Conservation (phyloP, 2,113 vertebrate genomes). For the Apistogramma diplotaenia region DNA sequence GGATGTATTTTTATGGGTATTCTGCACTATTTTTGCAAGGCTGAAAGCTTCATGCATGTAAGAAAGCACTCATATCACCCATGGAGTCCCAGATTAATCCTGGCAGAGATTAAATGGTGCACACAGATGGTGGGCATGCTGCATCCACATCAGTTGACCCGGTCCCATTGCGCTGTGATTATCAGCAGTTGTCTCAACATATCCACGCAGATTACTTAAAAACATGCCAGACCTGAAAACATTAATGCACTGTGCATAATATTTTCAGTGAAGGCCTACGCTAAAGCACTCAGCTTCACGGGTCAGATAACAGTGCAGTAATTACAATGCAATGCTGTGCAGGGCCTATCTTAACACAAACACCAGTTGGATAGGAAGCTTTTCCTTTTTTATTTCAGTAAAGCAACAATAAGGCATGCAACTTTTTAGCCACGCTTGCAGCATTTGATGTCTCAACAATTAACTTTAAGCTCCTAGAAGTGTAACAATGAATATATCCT, state of each 20-base stretch:
- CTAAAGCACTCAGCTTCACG: not conserved
- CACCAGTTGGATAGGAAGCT: not conserved
- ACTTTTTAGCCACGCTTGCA: not conserved
- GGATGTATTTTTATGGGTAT: not conserved
- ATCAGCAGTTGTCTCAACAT: conserved; percentile 30
- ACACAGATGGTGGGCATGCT: conserved; percentile 68
- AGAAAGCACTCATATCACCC: conserved; percentile 30
- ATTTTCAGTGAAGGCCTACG: not conserved
- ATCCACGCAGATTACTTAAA: conserved; percentile 28
- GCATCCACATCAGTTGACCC: conserved; percentile 49
- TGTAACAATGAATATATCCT: not conserved
- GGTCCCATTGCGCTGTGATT: conserved; percentile 22
- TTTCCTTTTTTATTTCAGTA: not conserved
- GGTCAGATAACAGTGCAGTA: not conserved
- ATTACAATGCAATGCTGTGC: not conserved
- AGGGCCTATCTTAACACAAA: not conserved
- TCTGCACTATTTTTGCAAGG: not conserved
- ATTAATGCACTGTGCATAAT: not conserved
- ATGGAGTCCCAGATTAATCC: conserved; percentile 53
- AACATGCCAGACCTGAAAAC: conserved; percentile 1
- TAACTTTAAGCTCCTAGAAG: not conserved
- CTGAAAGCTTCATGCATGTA: not conserved
- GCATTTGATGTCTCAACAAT: not conserved
- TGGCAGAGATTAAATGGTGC: conserved; percentile 58
- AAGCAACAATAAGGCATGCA: not conserved